Evolutionary conservation across 2,113 vertebrate species (phyloP), one percentile per base, ranked within the genome.

Genomic region (Pachycephala philippinensis): DNA sequence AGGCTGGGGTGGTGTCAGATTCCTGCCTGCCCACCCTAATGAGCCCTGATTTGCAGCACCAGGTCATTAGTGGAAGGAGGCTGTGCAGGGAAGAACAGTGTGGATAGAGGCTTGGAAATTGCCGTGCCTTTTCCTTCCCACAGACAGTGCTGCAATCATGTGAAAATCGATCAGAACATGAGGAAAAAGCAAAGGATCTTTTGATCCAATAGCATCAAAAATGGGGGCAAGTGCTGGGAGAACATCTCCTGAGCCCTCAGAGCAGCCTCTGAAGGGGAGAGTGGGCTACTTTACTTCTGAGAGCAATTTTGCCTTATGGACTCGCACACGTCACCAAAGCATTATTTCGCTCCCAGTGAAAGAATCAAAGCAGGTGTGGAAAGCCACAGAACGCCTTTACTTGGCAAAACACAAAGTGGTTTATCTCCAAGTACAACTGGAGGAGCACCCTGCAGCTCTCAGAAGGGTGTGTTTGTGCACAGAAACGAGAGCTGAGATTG

Each of bases 1-100:
- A 22, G 45, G 26, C 49, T 87, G 1, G 0, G 1, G 0, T 11
- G 50, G 64, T 49, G 64, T 35, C 47, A 6, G 52, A 10, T 52
- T 74, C 81, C 82, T 59, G 59, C 77, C 60, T 49, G 56, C 49
- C 85, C 15, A 61, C 63, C 56, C 45, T 74, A 65, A 42, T 22
- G 47, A 80, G 18, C 70, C 79, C 0, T 9, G 60, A 57, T 79
- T 65, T 54, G 66, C 30, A 61, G 91, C 69, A 15, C 57, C 4
- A 16, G 47, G 40, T 22, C 12, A 2, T 57, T 57, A 42, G 53
- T 30, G 54, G 47, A 61, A 80, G 66, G 79, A 76, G 54, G 45
- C 44, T 45, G 40, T 30, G 52, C 8, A 7, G 72, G 15, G 30
- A 72, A 44, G 50, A 72, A 7, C 50, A 63, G 2, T 17, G 45